Evolutionary conservation across 2,888 invertebrate species (phyloP).

Genomic region (Myopa testacea): DNA sequence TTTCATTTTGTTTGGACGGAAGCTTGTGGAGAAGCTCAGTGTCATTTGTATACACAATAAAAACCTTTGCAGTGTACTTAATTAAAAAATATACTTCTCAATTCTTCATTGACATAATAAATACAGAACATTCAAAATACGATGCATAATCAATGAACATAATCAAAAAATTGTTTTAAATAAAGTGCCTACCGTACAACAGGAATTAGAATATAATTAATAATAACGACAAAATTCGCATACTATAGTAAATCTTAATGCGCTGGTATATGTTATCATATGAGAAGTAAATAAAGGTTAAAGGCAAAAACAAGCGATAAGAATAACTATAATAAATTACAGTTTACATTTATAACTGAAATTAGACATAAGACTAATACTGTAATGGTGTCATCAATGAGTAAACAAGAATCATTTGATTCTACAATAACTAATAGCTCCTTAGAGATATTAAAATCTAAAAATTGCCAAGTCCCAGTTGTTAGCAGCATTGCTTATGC

Average conservation of each 20-base stretch:
- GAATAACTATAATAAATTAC: not conserved
- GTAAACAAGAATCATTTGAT: conserved; percentile 28
- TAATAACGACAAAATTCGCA: not conserved
- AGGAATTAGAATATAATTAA: no score
- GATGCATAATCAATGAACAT: not conserved
- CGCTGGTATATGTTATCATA: not conserved
- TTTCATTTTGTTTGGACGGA: conserved; percentile 4
- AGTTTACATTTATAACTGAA: not conserved
- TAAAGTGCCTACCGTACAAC: conserved; percentile 2
- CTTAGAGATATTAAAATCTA: conserved; percentile 28
- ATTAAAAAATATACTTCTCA: not conserved
- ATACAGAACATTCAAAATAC: not conserved
- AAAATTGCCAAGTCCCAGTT: conserved; percentile 49
- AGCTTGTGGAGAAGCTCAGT: not conserved
- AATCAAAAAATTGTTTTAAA: not conserved
- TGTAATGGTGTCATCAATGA: conserved; percentile 28
- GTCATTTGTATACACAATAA: not conserved
- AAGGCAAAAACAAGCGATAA: not conserved
- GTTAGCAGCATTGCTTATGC: conserved; percentile 30
- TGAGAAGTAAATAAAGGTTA: not conserved
- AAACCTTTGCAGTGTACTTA: not conserved
- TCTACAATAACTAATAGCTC: conserved; percentile 17
- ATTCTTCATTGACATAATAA: not conserved
- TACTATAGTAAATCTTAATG: not conserved
- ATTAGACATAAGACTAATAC: not conserved